phyloP scores from a whole-genome alignment of 2,888 invertebrate genomes.

The Hydroisotoma schaefferi region DNA sequence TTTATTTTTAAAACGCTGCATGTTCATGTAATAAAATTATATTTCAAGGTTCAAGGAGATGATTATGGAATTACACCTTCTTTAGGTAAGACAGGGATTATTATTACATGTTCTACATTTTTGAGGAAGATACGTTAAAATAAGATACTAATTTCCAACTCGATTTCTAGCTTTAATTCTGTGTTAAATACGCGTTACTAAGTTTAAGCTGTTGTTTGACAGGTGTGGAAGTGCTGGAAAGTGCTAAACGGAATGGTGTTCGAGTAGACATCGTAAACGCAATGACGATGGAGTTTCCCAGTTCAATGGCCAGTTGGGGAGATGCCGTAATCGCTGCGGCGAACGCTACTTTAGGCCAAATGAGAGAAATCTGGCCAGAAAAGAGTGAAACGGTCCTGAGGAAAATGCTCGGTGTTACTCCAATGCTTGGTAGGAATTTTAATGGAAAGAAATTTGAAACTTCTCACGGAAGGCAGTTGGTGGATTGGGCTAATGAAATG shows the following conservation, averaged over 20 bases:
- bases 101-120: too few relatives aligned
- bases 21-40: too few relatives aligned
- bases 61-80: conserved; percentile 43
- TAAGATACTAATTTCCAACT: too few relatives aligned
- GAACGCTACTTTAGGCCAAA: conserved; percentile 34
- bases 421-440: conserved; percentile 44
- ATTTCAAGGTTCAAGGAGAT: too few relatives aligned
- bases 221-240: conserved; percentile 34
- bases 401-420: conserved; percentile 43
- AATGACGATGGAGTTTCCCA: conserved; percentile 42
- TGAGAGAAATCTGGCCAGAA: conserved; percentile 45
- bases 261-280: conserved; percentile 39
- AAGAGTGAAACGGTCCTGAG: conserved; percentile 35
- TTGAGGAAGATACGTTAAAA: too few relatives aligned
- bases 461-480: conserved; percentile 33
- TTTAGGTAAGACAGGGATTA: too few relatives aligned
- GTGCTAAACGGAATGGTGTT: conserved; percentile 40
- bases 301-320: conserved; percentile 33
- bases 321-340: conserved; percentile 42
- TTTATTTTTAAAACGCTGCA: too few relatives aligned
- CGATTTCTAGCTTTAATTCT: too few relatives aligned
- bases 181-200: too few relatives aligned
- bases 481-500: conserved; percentile 41
- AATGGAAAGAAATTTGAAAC: conserved; percentile 41
- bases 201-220: too few relatives aligned